Evolutionary conservation across 2,888 invertebrate genomes (phyloP), one percentile per base, ranked within the genome.

Genomic region (Pollenia angustigena): DNA sequence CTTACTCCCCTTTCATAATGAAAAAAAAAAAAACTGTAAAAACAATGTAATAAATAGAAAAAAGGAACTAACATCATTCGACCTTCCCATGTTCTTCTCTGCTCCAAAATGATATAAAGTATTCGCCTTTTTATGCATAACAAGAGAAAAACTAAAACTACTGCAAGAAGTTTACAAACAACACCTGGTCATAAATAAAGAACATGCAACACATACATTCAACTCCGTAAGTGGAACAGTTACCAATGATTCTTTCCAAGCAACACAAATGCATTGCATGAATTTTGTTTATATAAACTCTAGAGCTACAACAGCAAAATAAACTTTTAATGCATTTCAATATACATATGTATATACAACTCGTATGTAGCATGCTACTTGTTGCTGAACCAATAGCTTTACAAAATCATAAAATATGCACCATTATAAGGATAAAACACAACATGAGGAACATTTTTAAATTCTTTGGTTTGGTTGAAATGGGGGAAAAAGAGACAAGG

Each of bases 181-280:
- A 79, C 81, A 78, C 78, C 76, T 76, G 81, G 52, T 11, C 50
- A 76, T 85, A 85, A 85, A 78, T 79, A 81, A 69, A 66, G 71
- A 64, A 50, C 64, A 80, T 50, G 42, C 80, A 79, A 75, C 50
- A 71, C 72, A 69, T 54, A 54, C 23, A 62, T 54, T 60, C 44
- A 23, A 18, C 54, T 54, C 11, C 23, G 50, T 54, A 23, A 10
- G 9, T 48, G 42, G 12, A 81, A 58, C 62, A 16, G 56, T 54
- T 62, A 14, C 44, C n/a, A 4, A 23, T 18, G 46, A 42, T 32
- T n/a, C 32, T n/a, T 11, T 14, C 44, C 23, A 1, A 46, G 14
- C 23, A 32, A 14, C n/a, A 42, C 69, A 48, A 14, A 4, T 62
- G 44, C 16, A 44, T 40, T 52, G 6, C 75, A 50, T 48, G n/a